Evolutionary conservation across 2,888 invertebrate species (phyloP).

Genomic region (Caenorhabditis japonica): DNA sequence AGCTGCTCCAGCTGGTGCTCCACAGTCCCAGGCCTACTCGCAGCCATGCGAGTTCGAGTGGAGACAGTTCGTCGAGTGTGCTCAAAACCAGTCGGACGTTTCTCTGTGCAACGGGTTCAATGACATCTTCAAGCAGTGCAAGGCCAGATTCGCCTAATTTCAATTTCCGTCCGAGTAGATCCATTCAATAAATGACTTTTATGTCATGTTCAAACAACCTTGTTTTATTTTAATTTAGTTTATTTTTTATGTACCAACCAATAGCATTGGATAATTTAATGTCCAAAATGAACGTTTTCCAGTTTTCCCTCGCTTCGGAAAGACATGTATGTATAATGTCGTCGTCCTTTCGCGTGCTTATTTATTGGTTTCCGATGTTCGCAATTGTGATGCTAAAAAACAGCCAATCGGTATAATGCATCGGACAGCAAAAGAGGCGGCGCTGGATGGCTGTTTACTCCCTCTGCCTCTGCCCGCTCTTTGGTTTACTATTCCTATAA

Average conservation of each 20-base stretch:
- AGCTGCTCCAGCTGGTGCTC: conserved; percentile 60
- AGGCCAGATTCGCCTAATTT: conserved; percentile 79
- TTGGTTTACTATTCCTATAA: not conserved
- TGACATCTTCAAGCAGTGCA: conserved; percentile 96
- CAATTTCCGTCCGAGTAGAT: conserved; percentile 3
- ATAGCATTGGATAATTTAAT: no score
- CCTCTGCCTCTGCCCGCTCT: not conserved
- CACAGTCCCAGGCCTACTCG: conserved; percentile 78
- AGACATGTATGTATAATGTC: no score
- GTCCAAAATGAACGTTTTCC: no score
- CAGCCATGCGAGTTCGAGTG: conserved; percentile 92
- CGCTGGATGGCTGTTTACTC: not conserved
- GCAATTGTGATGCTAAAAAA: conserved; percentile 9
- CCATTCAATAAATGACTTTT: conserved; percentile 3
- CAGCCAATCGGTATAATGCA: conserved; percentile 26
- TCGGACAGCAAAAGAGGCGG: not conserved
- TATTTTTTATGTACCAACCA: no score
- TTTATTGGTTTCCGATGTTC: not conserved
- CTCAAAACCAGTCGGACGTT: conserved; percentile 82
- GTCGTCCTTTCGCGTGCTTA: no score
- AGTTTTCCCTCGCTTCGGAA: no score
- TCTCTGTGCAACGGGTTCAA: conserved; percentile 96
- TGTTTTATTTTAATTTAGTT: no score
- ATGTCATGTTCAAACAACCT: not conserved
- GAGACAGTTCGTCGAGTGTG: conserved; percentile 93